Conservation (phyloP, 1,140 invertebrate genomes). For the Listronotus oregonensis region DNA sequence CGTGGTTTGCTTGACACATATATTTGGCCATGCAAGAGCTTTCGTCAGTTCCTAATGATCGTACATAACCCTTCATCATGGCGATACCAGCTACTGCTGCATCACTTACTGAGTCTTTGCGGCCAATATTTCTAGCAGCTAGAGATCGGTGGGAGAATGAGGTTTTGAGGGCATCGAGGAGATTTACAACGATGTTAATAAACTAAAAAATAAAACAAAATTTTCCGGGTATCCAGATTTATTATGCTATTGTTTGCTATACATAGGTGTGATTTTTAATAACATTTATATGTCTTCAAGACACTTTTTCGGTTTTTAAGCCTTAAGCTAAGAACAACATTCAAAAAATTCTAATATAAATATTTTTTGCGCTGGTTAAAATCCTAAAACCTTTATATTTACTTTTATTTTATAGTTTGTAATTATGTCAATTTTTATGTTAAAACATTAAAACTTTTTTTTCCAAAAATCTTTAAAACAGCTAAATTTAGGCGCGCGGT, state of each 20-base stretch:
- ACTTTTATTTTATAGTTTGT: too few species aligned
- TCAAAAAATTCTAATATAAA: too few species aligned
- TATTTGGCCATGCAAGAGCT: slow-evolving; percentile 80
- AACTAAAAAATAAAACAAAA: slow-evolving; percentile 68
- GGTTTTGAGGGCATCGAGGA: slow-evolving; percentile 86
- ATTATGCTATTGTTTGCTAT: neutral
- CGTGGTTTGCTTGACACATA: slow-evolving; percentile 86
- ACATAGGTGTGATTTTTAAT: too few species aligned
- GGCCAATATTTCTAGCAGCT: slow-evolving; percentile 78
- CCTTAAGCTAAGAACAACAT: neutral
- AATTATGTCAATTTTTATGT: too few species aligned
- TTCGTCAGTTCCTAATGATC: slow-evolving; percentile 79
- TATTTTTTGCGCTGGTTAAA: too few species aligned
- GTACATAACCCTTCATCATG: slow-evolving; percentile 86
- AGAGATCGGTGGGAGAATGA: slow-evolving; percentile 88
- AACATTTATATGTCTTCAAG: neutral
- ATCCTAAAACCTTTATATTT: too few species aligned
- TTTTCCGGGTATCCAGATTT: neutral
- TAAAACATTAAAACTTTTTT: too few species aligned
- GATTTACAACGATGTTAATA: slow-evolving; percentile 87
- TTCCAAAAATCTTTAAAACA: too few species aligned
- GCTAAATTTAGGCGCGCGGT: too few species aligned
- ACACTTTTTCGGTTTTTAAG: too few species aligned
- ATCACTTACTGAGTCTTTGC: slow-evolving; percentile 83
- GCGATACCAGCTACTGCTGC: slow-evolving; percentile 82